These are phyloP conservation scores for Epirrhoe tristata DNA, from an alignment of 2,888 invertebrate species.

Conservation along the genomic window DNA sequence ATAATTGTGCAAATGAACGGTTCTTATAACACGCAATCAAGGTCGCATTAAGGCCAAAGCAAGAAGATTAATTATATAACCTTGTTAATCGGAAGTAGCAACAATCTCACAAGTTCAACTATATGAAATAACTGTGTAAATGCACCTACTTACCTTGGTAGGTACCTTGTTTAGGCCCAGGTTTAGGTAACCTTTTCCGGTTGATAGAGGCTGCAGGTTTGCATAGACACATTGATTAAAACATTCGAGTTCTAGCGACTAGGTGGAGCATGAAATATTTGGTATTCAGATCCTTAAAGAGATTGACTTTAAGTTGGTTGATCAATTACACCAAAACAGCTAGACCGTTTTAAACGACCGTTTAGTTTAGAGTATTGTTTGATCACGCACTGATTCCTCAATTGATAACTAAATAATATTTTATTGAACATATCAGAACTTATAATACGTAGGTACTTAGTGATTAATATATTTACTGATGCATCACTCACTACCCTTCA, in stretches of 20 bases:
- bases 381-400: not conserved
- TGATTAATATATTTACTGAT: no score
- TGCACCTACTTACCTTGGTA: constrained; percentile 9
- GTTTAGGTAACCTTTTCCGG: not conserved
- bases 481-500: not conserved
- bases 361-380: not conserved
- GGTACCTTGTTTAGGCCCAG: not conserved
- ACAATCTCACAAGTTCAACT: not conserved
- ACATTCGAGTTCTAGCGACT: no score
- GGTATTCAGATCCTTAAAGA: no score
- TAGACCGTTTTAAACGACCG: no score
- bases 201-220: not conserved
- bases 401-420: not conserved
- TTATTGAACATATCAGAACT: not conserved
- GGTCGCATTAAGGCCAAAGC: constrained; percentile 21
- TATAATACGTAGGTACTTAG: not conserved
- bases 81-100: constrained; percentile 22
- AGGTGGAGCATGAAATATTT: no score
- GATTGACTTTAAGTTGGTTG: no score
- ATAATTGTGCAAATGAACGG: not conserved
- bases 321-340: no score
- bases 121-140: not conserved
- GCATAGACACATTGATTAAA: no score
- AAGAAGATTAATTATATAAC: constrained; percentile 17
- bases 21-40: not conserved